A percentile compares a stretch with the other conserved stretches of the same genome.
These are phyloP conservation scores for Drosophila tani DNA, from an alignment of 1,140 invertebrate species.

Conservation along the genomic window DNA sequence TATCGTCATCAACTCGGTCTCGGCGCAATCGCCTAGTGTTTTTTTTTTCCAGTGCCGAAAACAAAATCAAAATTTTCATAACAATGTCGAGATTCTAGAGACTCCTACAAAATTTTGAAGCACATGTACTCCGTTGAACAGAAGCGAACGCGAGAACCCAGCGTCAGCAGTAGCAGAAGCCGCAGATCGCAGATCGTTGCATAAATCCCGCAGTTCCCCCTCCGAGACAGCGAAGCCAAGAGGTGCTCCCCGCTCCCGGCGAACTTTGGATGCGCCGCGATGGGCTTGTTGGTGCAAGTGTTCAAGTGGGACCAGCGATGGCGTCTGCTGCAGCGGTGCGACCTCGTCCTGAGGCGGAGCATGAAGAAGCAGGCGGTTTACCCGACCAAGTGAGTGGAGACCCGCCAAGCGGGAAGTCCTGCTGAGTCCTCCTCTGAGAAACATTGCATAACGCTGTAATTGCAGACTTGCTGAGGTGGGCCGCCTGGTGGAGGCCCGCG, in stretches of 20 bases:
- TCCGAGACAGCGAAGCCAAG: constrained; percentile 22
- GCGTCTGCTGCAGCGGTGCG: constrained; percentile 60
- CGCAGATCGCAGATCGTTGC: constrained; percentile 37
- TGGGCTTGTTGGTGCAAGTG: constrained; percentile 68
- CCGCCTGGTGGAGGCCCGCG: constrained; percentile 91
- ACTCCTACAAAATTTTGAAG: constrained; percentile 52
- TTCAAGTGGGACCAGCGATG: constrained; percentile 70
- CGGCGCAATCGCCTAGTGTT: constrained; percentile 23
- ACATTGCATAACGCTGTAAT: constrained; percentile 33
- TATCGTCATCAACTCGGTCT: constrained; percentile 21
- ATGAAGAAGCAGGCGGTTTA: constrained; percentile 67
- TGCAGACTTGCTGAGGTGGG: constrained; percentile 87
- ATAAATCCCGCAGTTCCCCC: constrained; percentile 55
- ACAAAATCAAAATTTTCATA: constrained; percentile 61
- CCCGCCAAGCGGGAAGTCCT: constrained; percentile 5
- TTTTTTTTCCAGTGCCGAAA: constrained; percentile 59
- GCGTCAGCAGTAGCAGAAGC: constrained; percentile 14
- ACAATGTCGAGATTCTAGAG: constrained; percentile 53
- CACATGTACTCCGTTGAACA: constrained; percentile 43
- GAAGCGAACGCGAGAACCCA: constrained; percentile 31
- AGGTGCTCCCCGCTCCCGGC: constrained; percentile 34
- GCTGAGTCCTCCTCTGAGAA: constrained; percentile 2
- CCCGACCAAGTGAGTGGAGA: constrained; percentile 64
- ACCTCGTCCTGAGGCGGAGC: constrained; percentile 51
- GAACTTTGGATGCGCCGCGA: constrained; percentile 45